Conservation (phyloP, 2,113 vertebrate genomes). For the Neolamprologus variostigma region DNA sequence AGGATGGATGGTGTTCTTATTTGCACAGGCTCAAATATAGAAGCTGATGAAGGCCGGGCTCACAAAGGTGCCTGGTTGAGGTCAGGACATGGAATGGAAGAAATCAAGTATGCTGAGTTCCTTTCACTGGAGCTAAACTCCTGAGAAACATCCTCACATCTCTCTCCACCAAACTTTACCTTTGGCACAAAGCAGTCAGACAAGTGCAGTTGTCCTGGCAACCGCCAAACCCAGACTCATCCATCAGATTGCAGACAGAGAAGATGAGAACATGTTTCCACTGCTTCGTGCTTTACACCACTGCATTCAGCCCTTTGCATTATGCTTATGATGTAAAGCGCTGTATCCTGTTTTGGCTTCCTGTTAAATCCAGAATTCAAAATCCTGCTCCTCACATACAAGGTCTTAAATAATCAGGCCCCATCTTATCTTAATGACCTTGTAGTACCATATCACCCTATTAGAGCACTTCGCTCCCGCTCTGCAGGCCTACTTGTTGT, state of each 20-base stretch:
- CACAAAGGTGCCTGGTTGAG: not conserved
- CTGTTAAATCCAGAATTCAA: not conserved
- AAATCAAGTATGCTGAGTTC: not conserved
- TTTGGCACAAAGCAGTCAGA: not conserved
- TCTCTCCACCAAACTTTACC: not conserved
- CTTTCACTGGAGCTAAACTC: not conserved
- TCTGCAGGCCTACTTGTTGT: not conserved
- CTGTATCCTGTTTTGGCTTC: not conserved
- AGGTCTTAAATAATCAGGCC: not conserved
- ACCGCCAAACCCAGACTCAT: not conserved
- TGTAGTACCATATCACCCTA: not conserved
- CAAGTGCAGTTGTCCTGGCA: not conserved
- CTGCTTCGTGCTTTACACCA: not conserved
- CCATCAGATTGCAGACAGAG: not conserved
- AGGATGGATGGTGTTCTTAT: not conserved
- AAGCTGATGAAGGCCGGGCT: not conserved
- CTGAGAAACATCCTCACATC: not conserved
- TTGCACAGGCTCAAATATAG: not conserved
- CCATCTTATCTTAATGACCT: not conserved
- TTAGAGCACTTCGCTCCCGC: fast-evolving
- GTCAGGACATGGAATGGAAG: not conserved
- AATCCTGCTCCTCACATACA: not conserved
- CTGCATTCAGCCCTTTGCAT: not conserved
- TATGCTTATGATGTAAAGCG: not conserved
- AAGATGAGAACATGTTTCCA: not conserved